These are phyloP conservation scores for Geodia barretti DNA, from an alignment of 37 sponge, comb jelly and placozoan genomes.

Conservation along the genomic window DNA sequence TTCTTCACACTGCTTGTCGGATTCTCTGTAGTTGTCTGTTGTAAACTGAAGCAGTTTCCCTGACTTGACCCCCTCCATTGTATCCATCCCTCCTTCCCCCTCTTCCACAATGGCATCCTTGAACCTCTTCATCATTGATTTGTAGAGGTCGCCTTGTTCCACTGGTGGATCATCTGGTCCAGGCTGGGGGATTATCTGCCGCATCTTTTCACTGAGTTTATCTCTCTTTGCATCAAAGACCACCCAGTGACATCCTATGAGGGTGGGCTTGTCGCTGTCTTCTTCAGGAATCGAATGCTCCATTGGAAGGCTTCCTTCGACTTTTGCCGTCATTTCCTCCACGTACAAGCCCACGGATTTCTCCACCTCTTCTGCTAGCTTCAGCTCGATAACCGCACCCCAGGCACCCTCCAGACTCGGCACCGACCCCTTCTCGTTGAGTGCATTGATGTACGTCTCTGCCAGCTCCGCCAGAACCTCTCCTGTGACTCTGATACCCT, in stretches of 20 bases:
- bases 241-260: neutral
- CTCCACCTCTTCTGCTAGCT: neutral
- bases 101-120: constrained; percentile 4
- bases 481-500: neutral
- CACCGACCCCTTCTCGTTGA: neutral
- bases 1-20: constrained; percentile 2
- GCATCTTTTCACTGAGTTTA: neutral
- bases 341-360: constrained; percentile 1
- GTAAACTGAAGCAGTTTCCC: constrained; percentile 2
- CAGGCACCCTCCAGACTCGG: neutral
- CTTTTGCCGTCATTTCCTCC: neutral
- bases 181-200: neutral
- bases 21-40: neutral
- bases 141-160: neutral
- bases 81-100: too few species aligned
- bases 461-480: neutral
- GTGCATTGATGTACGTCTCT: neutral
- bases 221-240: neutral
- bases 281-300: neutral
- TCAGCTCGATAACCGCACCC: neutral
- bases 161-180: neutral
- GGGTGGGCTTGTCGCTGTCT: neutral
- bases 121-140: neutral
- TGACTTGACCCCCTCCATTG: neutral
- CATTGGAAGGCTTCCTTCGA: neutral